Base-by-base conservation (phyloP, 2,797 vertebrate species). In the Eremophila alpestris region DNA sequence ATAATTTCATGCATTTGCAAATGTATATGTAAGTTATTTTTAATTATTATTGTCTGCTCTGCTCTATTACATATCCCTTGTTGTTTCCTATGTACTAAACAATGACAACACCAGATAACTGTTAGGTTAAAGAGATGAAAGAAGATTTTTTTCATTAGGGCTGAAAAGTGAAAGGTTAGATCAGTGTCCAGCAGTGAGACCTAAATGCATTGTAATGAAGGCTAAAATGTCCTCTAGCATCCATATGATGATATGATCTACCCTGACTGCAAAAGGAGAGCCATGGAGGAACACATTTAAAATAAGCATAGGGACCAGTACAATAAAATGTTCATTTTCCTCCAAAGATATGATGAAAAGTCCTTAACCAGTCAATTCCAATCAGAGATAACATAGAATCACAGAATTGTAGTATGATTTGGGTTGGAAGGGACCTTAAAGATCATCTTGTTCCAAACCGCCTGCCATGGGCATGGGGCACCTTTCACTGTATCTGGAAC, bases 1-100 rank as follows among this genome's bases (percentile, higher is more conserved):
- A 86, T 58, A 3, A 64, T 78, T 73, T 89, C 12, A 63, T 68
- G 46, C 36, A 89, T 92, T 92, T 92, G 32, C 27, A 84, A 87
- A 45, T 17, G 27, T 65, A 62, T 90, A 73, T 73, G 11, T 59
- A 79, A 82, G 56, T 54, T 60, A 68, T 77, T 95, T 94, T 80
- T 87, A 87, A 95, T 94, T 95, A 94, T 95, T 94, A 83, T 77
- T 80, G n/a, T 36, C 63, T 48, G 34, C n/a, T 87, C 38, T 77
- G 20, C 51, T 87, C 64, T 92, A 41, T 64, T 69, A 49, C 51
- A 78, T 23, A 56, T 78, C 68, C 51, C 58, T 87, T 87, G 75
- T 55, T 91, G 71, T 79, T 95, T 83, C 29, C 23, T 90, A 20
- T 68, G 32, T 62, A 80, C 63, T 77, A 90, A 90, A 95, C 41